These are phyloP conservation scores for Drosophila leonis DNA, from an alignment of 2,888 invertebrate genomes.

Conservation along the genomic window DNA sequence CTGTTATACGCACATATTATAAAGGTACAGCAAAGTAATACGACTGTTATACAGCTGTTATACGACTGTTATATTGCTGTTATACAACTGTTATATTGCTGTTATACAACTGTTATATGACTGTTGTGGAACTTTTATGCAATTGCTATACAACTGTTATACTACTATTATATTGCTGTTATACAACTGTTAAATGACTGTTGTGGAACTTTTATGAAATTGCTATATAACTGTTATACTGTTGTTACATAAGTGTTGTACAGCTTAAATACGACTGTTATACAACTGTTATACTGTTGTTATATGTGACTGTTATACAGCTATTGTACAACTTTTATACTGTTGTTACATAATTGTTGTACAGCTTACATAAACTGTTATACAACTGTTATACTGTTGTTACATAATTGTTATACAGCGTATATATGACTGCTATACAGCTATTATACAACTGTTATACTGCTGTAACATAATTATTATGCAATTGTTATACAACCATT, in stretches of 20 bases:
- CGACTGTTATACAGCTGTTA: not conserved
- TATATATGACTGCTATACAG: not conserved
- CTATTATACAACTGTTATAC: not conserved
- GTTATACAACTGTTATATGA: not conserved
- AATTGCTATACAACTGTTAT: constrained; percentile 14
- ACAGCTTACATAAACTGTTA: not conserved
- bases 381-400: not conserved
- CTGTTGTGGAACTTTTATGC: not conserved
- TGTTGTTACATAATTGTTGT: too few species aligned
- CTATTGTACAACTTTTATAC: not conserved
- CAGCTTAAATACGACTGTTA: not conserved
- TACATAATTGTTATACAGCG: not conserved
- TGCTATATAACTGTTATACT: not conserved
- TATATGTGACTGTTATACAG: too few species aligned
- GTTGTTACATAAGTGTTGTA: not conserved
- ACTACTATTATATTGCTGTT: not conserved
- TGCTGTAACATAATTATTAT: not conserved
- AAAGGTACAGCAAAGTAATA: not conserved
- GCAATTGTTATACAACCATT: not conserved
- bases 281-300: not conserved
- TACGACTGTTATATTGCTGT: constrained; percentile 14
- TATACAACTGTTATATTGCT: constrained; percentile 2
- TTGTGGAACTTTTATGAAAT: not conserved
- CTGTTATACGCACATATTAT: too few species aligned
- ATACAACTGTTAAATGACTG: not conserved